Conservation (phyloP, 2,888 invertebrate genomes). For the Sialis lutaria region DNA sequence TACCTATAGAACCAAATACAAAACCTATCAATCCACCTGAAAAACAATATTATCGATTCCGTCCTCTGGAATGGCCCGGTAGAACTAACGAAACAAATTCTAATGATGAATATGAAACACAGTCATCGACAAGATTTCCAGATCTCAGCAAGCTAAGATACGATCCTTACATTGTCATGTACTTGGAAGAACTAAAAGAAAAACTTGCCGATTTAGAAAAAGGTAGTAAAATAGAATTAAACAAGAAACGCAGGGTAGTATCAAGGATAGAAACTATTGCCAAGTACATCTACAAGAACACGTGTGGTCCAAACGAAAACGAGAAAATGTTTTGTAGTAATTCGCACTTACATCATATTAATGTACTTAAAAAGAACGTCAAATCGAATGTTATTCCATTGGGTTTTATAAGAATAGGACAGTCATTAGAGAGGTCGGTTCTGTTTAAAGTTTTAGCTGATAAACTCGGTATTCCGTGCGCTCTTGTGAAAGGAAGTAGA, state of each 20-base stretch:
- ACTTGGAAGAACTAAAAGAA: not conserved
- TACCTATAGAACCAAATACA: too few relatives aligned
- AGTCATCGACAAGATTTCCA: too few relatives aligned
- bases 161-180: too few relatives aligned
- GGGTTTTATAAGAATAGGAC: conserved; percentile 38
- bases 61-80: too few relatives aligned
- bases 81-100: too few relatives aligned
- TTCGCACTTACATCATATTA: conserved; percentile 16
- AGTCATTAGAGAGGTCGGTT: conserved; percentile 40
- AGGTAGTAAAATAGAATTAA: conserved; percentile 1
- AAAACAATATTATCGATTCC: too few relatives aligned
- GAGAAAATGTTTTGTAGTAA: conserved; percentile 3
- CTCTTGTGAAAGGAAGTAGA: conserved; percentile 34
- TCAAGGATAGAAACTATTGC: conserved; percentile 7
- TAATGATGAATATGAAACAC: too few relatives aligned
- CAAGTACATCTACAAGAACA: not conserved
- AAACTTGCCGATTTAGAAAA: not conserved
- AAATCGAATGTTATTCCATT: conserved; percentile 32
- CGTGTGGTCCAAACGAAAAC: not conserved
- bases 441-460: conserved; percentile 49
- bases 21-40: too few relatives aligned
- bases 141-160: too few relatives aligned
- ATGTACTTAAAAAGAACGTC: conserved; percentile 12
- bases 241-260: not conserved
- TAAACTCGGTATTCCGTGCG: conserved; percentile 39